These are phyloP conservation scores for Petromus typicus DNA, from an alignment of 2,113 vertebrate species.

Conservation along the genomic window DNA sequence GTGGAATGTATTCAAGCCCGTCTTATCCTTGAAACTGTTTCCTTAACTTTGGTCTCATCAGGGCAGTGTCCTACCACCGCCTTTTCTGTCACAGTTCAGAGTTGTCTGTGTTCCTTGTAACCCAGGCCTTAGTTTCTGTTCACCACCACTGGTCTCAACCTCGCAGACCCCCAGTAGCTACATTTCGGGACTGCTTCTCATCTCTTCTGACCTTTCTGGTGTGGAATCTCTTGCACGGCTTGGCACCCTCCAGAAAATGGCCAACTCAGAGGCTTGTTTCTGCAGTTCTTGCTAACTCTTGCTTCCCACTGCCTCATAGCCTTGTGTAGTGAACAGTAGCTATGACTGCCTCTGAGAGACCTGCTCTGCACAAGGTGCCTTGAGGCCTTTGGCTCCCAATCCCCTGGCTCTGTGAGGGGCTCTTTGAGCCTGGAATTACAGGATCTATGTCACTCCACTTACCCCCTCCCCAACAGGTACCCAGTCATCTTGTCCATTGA, in stretches of 20 bases:
- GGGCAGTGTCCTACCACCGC: neutral
- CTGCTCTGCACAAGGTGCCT: neutral
- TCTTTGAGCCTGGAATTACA: neutral
- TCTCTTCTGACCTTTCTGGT: neutral
- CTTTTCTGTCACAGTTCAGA: neutral
- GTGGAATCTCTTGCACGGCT: neutral
- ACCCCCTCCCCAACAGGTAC: conserved; percentile 85
- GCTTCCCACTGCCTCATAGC: neutral
- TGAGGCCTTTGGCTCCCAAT: neutral
- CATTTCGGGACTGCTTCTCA: neutral
- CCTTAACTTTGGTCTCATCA: neutral
- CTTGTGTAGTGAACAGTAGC: neutral
- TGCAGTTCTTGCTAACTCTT: neutral
- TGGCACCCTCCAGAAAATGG: neutral
- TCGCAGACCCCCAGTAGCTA: neutral
- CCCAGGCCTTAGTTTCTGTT: neutral
- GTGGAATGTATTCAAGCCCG: neutral
- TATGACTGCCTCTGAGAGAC: neutral
- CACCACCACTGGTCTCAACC: neutral
- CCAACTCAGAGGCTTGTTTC: neutral
- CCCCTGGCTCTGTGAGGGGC: neutral
- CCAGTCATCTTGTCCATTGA: conserved; percentile 98
- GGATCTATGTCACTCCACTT: neutral
- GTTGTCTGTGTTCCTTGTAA: neutral
- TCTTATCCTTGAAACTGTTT: neutral